A percentile compares a stretch with the other conserved stretches of the same genome.
Evolutionary conservation across 2,797 vertebrate genomes (phyloP).

Genomic region (Ataeniobius toweri): DNA sequence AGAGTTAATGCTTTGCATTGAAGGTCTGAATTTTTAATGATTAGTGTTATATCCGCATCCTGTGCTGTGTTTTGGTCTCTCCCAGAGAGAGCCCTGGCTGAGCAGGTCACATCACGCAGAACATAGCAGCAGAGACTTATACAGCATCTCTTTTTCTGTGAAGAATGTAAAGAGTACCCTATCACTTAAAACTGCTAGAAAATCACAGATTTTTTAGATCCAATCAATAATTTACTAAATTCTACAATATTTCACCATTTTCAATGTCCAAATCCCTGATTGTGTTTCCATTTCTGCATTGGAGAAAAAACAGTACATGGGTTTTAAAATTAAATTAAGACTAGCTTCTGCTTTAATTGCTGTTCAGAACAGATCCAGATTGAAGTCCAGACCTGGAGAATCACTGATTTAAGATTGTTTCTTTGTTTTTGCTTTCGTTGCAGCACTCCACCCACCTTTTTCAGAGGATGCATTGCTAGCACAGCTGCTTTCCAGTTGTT

Average conservation of each 20-base stretch:
- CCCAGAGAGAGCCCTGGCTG: background rate
- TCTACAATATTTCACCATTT: background rate
- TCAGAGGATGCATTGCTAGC: constrained; percentile 37
- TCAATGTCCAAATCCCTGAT: background rate
- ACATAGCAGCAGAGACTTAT: background rate
- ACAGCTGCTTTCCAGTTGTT: constrained; percentile 76
- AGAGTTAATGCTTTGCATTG: background rate
- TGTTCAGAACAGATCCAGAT: background rate
- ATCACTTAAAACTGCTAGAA: background rate
- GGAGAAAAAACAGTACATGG: too few species aligned
- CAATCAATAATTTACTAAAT: background rate
- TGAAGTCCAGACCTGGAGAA: background rate
- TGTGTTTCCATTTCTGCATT: background rate
- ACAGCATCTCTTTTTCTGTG: background rate
- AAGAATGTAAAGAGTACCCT: background rate
- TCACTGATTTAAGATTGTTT: constrained; percentile 3
- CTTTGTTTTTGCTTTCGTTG: constrained; percentile 41
- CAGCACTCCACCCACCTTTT: constrained; percentile 31
- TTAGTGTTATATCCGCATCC: background rate
- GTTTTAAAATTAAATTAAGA: background rate
- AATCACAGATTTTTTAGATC: background rate
- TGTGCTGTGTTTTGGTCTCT: background rate
- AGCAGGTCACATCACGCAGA: background rate
- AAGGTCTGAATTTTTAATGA: background rate
- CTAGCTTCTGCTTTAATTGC: background rate